Evolutionary conservation across 2,797 vertebrate genomes (phyloP), one percentile per base, ranked within the genome.

Genomic region (Sebastes oblongus): DNA sequence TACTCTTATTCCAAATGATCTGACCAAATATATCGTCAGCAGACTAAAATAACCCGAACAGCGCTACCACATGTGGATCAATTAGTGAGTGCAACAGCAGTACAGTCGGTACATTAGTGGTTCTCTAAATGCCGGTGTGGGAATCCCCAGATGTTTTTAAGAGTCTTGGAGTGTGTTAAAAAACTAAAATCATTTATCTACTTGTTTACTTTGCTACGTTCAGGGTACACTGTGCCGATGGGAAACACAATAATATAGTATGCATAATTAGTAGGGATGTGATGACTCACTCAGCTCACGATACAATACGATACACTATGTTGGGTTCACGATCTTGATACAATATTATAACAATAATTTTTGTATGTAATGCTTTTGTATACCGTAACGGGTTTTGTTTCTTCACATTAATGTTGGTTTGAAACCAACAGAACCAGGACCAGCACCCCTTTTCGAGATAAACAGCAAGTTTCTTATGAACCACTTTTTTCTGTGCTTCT

Each of bases 31-130:
- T 67, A 32, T 30, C n/a, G 4, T 46, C 39, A 22, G 14, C 46
- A 13, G 54, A 25, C 85, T 64, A 14, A 78, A 84, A 81, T 78
- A 75, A 55, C 54, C 36, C 3, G 2, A 25, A 65, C 78, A 22
- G 46, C 68, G 25, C 6, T 0, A 39, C 75, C 78, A 62, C 60
- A 72, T 70, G 24, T 25, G 46, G 60, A 60, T 78, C 46, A 66
- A 4, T 27, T 39, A 65, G 68, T 32, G 27, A 59, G 54, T 29
- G 70, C 24, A 55, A 27, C 70, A 64, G 24, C 22, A 55, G 11
- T 3, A n/a, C 66, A 27, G 34, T 67, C 58, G 12, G 65, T 67
- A 36, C 61, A 46, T 20, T 25, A 67, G 34, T 34, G 52, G 4
- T 32, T 61, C 32, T 64, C 12, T 46, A 29, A 58, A 36, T 56